Evolutionary conservation across 2,113 vertebrate species (phyloP).

Genomic region (Gila orcuttii): DNA sequence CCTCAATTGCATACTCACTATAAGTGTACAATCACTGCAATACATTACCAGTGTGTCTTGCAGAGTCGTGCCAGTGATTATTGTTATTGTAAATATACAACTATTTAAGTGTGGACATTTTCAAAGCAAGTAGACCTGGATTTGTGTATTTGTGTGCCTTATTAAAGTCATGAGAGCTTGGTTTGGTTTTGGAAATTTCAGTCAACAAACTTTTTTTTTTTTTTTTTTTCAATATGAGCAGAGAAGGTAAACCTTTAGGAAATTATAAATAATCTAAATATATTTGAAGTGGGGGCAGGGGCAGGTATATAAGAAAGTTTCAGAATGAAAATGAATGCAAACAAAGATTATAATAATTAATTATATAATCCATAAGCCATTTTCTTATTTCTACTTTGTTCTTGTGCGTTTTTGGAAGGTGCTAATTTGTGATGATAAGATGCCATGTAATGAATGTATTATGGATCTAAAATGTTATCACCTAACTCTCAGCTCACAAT

Average conservation of each 20-base stretch:
- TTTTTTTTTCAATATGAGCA: not conserved
- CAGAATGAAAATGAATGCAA: not conserved
- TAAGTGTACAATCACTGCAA: conserved; percentile 84
- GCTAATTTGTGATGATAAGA: conserved; percentile 64
- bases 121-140: conserved; percentile 92
- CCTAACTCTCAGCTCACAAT: conserved; percentile 14
- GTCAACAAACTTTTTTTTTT: not conserved
- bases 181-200: conserved; percentile 81
- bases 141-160: conserved; percentile 99
- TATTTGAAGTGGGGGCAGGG: not conserved
- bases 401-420: conserved; percentile 43
- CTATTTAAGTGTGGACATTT: conserved; percentile 88
- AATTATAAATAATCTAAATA: not conserved
- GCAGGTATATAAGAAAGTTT: not conserved
- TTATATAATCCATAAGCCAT: not conserved
- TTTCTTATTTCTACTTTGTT: not conserved
- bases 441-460: conserved; percentile 76
- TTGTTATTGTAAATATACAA: conserved; percentile 92
- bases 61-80: conserved; percentile 94
- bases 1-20: conserved; percentile 59
- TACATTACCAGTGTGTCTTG: conserved; percentile 76
- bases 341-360: not conserved
- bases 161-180: conserved; percentile 80
- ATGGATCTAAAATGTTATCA: conserved; percentile 68
- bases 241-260: not conserved